A percentile compares a stretch with the other conserved stretches of the same genome.
Conservation (phyloP, 2,797 vertebrate genomes). For the Lepilemur ruficaudatus region DNA sequence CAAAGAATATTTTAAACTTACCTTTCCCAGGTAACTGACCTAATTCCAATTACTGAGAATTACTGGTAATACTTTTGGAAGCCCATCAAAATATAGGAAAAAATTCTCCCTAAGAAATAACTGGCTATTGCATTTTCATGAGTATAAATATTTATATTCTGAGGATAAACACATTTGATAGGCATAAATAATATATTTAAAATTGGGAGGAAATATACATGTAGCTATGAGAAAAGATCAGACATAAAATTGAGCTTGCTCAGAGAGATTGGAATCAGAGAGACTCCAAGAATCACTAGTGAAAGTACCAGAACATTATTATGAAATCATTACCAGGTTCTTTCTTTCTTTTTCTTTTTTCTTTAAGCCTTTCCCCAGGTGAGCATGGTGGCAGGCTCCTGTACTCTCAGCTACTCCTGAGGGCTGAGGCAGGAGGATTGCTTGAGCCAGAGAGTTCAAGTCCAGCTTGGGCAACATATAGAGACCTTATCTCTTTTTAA, state of each 20-base stretch:
- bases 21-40: not conserved
- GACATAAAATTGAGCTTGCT: not conserved
- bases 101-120: not conserved
- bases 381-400: not conserved
- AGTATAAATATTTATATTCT: conserved; percentile 21
- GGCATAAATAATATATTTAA: conserved; percentile 49
- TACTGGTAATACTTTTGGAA: not conserved
- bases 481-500: not conserved
- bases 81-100: not conserved
- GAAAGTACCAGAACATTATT: not conserved
- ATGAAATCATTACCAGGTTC: not conserved
- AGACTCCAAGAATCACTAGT: conserved; percentile 3
- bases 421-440: not conserved
- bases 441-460: not conserved
- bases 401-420: not conserved
- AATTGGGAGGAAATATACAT: conserved; percentile 49
- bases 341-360: not conserved
- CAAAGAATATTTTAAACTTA: conserved; percentile 47
- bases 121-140: not conserved
- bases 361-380: not conserved
- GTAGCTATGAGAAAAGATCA: not conserved
- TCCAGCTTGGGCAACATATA: not conserved
- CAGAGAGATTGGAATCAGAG: not conserved
- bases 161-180: conserved; percentile 32
- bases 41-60: conserved; percentile 36